Percentiles rank a stretch among this genome's conserved stretches.
Evolutionary conservation across 1,140 invertebrate species (phyloP).

Genomic region (Sycophila sp.): DNA sequence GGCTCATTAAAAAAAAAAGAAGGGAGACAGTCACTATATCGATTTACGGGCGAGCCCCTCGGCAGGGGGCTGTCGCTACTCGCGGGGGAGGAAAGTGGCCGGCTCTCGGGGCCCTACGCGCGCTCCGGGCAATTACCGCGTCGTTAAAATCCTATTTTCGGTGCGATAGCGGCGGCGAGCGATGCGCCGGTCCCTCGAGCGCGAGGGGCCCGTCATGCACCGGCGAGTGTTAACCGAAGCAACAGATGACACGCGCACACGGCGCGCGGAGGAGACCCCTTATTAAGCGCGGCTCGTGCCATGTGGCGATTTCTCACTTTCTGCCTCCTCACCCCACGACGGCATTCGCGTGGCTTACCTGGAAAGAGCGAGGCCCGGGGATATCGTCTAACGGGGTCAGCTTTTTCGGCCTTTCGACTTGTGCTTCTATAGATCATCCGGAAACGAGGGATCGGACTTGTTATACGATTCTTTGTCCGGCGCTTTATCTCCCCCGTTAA

Average conservation of each 20-base stretch:
- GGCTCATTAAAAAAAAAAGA: background rate
- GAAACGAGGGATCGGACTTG: too few species aligned
- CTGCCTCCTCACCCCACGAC: too few species aligned
- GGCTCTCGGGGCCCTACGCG: background rate
- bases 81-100: background rate
- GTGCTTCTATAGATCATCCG: background rate
- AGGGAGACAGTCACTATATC: background rate
- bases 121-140: slow-evolving; percentile 19
- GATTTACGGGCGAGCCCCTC: slow-evolving; percentile 13
- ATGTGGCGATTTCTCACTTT: slow-evolving; percentile 39
- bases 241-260: slow-evolving; percentile 37
- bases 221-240: slow-evolving; percentile 30
- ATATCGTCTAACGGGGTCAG: background rate
- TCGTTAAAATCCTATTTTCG: slow-evolving; percentile 34
- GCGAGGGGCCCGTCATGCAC: slow-evolving; percentile 13
- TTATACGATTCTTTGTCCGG: background rate
- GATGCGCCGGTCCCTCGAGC: background rate
- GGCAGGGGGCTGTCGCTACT: background rate
- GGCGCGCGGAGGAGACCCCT: slow-evolving; percentile 21
- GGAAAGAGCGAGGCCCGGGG: too few species aligned
- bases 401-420: background rate
- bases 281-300: slow-evolving; percentile 35
- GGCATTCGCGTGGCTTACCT: too few species aligned
- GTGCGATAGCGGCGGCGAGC: background rate
- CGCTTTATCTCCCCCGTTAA: background rate